Base-by-base conservation (phyloP, 2,797 vertebrate species). In the Arremon aurantiirostris region DNA sequence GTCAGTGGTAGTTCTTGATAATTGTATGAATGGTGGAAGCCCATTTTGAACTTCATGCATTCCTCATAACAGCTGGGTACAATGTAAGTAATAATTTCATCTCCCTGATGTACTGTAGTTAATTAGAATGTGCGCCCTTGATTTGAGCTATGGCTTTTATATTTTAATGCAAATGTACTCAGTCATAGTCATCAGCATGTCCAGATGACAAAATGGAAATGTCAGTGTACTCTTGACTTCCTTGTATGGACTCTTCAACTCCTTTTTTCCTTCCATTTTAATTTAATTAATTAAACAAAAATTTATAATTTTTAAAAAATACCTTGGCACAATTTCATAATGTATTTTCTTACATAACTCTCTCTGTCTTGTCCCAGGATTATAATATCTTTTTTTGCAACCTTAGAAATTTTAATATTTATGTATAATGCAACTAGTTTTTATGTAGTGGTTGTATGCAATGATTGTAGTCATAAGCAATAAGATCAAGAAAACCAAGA, bases 221-320 rank as follows among this genome's bases (percentile, higher is more conserved):
- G 2, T 63, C 39, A 53, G 17, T 53, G 17, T 52, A 53, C 22
- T 37, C 34, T 42, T 26, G 84, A 59, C 12, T 81, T 80, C 35
- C 14, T 37, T 41, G 19, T 53, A 37, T 39, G 26, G 37, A 49
- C 4, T 27, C 39, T 56, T 20, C 12, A 1, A 27, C 4, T 4
- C 19, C 11, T 42, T 56, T n/a, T 22, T 17, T 3, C 37, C 8
- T 35, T 14, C 8, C 1, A 39, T 65, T 56, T 34, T 37, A 15
- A 19, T 78, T 92, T 68, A 46, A 37, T 26, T 37, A 10, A 35
- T 75, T 66, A 2, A 7, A 32, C 53, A 56, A 78, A 78, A 16
- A 4, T 8, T 9, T 15, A 44, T 37, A 1, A 2, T 20, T 52
- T 53, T 69, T 57, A 0, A 0, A 0, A 22, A 56, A 41, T 35